A percentile compares a stretch with the other conserved stretches of the same genome.
Evolutionary conservation across 2,113 vertebrate genomes (phyloP).

Genomic region (Mormoops blainvillei): DNA sequence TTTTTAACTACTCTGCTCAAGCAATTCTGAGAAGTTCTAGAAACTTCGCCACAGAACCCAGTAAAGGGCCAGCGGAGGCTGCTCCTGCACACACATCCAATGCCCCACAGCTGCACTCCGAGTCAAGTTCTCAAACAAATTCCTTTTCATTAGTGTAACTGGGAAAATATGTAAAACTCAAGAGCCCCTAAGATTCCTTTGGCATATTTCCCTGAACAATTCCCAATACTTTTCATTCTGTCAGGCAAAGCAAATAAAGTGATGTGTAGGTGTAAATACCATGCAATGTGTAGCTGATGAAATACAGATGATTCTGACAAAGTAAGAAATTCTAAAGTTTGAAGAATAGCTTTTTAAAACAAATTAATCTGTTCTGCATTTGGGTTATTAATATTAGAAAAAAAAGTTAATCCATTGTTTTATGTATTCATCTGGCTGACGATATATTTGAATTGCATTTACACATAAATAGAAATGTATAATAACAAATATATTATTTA

Average conservation of each 20-base stretch:
- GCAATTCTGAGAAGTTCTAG: constrained; percentile 9
- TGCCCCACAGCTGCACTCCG: constrained; percentile 15
- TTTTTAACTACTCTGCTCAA: not conserved
- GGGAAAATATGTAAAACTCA: constrained; percentile 70
- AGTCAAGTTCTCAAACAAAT: constrained; percentile 59
- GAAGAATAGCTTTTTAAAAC: not conserved
- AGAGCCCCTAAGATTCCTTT: constrained; percentile 56
- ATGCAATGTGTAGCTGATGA: constrained; percentile 44
- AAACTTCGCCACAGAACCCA: constrained; percentile 12
- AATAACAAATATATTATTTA: not conserved
- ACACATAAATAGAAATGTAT: not conserved
- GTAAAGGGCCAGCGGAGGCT: not conserved
- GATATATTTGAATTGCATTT: not conserved
- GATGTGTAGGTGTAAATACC: constrained; percentile 61
- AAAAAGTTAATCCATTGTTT: not conserved
- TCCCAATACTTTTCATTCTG: constrained; percentile 61
- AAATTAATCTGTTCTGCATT: constrained; percentile 45
- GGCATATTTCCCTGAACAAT: constrained; percentile 60
- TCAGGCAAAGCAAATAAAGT: constrained; percentile 66
- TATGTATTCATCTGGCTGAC: not conserved
- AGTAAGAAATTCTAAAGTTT: not conserved
- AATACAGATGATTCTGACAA: constrained; percentile 48
- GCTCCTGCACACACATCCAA: not conserved
- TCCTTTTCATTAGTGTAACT: constrained; percentile 69
- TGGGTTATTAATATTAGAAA: constrained; percentile 9